A percentile compares a stretch with the other conserved stretches of the same genome.
Conservation (phyloP, 2,888 invertebrate genomes). For the Nebria salina region DNA sequence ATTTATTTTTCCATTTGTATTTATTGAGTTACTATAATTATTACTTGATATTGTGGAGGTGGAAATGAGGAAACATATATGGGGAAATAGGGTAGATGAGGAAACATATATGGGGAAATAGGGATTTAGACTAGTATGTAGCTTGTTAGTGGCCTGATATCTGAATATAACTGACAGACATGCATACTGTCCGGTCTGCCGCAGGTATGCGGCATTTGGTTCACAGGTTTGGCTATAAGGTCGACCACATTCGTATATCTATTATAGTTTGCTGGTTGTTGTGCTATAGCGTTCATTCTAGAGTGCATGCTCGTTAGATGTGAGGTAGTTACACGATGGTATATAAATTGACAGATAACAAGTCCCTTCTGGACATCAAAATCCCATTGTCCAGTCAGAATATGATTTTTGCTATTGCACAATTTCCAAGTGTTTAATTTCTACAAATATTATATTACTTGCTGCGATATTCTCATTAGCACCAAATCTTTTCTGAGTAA, state of each 20-base stretch:
- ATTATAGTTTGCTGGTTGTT: not conserved
- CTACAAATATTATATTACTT: no score
- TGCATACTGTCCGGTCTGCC: not conserved
- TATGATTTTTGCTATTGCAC: constrained; percentile 7
- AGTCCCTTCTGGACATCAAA: constrained; percentile 4
- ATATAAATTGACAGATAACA: constrained; percentile 17
- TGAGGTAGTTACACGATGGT: constrained; percentile 10
- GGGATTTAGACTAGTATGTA: not conserved
- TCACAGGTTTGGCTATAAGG: not conserved
- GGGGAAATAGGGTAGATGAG: not conserved
- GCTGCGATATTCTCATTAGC: no score
- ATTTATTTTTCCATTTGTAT: no score
- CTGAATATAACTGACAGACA: constrained; percentile 1
- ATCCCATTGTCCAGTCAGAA: not conserved
- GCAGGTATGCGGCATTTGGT: not conserved
- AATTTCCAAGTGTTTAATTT: not conserved
- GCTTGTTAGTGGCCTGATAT: not conserved
- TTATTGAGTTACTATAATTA: no score
- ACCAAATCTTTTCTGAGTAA: not conserved
- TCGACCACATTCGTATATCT: not conserved
- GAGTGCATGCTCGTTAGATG: not conserved
- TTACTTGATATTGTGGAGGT: no score
- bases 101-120: no score
- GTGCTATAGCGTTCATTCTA: not conserved
- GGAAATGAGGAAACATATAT: no score